A percentile compares a stretch with the other conserved stretches of the same genome.
phyloP scores from a whole-genome alignment of 2,888 invertebrate genomes.

The Athalia rosae region DNA sequence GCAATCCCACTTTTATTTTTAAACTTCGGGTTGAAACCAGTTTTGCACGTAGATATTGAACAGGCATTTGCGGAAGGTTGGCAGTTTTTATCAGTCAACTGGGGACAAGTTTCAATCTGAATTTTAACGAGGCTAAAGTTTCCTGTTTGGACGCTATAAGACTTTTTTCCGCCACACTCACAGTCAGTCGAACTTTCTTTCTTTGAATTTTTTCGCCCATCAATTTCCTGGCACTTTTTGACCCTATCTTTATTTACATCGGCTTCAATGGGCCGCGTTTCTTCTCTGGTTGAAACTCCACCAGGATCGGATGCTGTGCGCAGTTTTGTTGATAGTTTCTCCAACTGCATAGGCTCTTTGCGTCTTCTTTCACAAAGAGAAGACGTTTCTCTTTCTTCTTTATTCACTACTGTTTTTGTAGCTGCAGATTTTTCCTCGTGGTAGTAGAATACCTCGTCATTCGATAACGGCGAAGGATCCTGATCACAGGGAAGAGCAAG shows the following conservation, averaged over 20 bases:
- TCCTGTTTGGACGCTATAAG: constrained; percentile 46
- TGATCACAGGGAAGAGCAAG: constrained; percentile 64
- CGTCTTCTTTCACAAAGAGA: background rate
- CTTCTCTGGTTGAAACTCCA: background rate
- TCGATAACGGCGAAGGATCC: constrained; percentile 62
- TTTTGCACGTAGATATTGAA: background rate
- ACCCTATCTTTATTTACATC: background rate
- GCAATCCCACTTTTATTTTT: background rate
- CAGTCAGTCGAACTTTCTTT: background rate
- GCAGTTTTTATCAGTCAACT: constrained; percentile 54
- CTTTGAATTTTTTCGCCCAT: background rate
- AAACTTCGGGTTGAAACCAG: background rate
- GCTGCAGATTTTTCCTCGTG: constrained; percentile 57
- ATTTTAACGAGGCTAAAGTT: constrained; percentile 61
- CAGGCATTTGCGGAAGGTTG: background rate
- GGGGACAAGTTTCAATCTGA: constrained; percentile 63
- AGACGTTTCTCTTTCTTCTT: background rate
- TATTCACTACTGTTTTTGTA: background rate
- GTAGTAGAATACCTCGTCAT: constrained; percentile 64
- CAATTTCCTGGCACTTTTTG: constrained; percentile 6
- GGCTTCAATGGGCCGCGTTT: background rate
- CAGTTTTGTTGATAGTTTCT: background rate
- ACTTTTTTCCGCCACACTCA: background rate
- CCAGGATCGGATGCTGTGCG: too few species aligned
- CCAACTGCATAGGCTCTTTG: background rate